These are phyloP conservation scores for Hirundichthys speculiger DNA, from an alignment of 2,113 vertebrate species.

Conservation along the genomic window DNA sequence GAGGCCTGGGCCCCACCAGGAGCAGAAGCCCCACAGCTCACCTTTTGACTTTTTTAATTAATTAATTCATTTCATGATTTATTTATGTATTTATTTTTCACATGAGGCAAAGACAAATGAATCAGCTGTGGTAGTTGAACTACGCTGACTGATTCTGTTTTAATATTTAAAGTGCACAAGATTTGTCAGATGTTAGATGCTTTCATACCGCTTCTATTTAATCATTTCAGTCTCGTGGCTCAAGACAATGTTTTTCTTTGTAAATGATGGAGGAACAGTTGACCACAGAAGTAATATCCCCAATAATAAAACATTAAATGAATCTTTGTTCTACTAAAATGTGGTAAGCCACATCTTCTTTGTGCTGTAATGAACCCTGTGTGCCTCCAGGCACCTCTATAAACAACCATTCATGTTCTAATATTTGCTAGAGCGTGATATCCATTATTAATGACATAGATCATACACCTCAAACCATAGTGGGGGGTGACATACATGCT, in stretches of 20 bases:
- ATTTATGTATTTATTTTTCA: no score
- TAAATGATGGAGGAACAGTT: constrained; percentile 31
- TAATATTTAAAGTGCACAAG: constrained; percentile 22
- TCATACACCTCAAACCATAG: constrained; percentile 12
- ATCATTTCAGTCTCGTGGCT: constrained; percentile 8
- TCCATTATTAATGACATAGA: constrained; percentile 43
- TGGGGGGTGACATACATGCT: constrained; percentile 37
- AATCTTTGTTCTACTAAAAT: constrained; percentile 26
- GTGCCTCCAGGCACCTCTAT: constrained; percentile 20
- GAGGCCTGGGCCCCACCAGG: no score
- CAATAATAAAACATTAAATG: constrained; percentile 34
- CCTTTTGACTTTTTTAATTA: no score
- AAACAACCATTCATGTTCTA: constrained; percentile 8
- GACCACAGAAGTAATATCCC: constrained; percentile 35
- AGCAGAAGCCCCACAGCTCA: no score
- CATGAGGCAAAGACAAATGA: no score
- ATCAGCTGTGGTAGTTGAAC: background rate
- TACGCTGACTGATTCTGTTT: constrained; percentile 1
- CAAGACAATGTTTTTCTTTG: constrained; percentile 14
- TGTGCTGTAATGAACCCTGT: constrained; percentile 28
- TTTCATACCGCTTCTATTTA: constrained; percentile 34
- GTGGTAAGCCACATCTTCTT: constrained; percentile 23
- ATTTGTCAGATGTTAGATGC: constrained; percentile 40
- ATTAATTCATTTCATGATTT: no score
- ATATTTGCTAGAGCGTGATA: constrained; percentile 32